Base-by-base conservation (phyloP, 1,140 invertebrate genomes). In the Venturia canescens region DNA sequence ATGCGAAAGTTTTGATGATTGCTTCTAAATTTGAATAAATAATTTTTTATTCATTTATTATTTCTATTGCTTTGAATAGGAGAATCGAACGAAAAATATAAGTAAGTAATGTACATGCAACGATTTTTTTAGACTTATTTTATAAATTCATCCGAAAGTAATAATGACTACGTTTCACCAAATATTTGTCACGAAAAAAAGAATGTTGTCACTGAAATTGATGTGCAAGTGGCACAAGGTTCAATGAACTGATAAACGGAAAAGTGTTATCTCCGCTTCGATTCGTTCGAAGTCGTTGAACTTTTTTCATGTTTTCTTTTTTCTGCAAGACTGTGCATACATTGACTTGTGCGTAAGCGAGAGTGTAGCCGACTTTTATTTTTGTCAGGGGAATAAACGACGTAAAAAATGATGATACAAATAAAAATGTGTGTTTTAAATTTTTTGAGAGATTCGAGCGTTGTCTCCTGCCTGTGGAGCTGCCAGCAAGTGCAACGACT, bases 381-480 rank as follows among this genome's bases (percentile, higher is more conserved):
- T 57, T 57, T 23, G 1, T 23, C 38, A 13, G 1, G 1, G 7
- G 13, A 44, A 44, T 13, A 13, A 1, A 44, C 11, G 38, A 44
- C 38, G 38, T 44, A 44, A 57, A 18, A n/a, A 57, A n/a, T 57
- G 1, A n/a, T 57, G n/a, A 21, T 21, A 21, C 21, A 57, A 9
- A 44, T 44, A 44, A 11, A 44, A 5, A 44, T 9, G 7, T 44
- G 38, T 44, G n/a, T 44, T 44, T 44, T 1, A 13, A 44, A 44
- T 9, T 44, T 44, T 44, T 44, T 3, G 11, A 44, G 7, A 44
- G 38, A 44, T 44, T 44, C 38, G 38, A 44, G 13, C 38, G 38
- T n/a, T 60, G 76, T 31, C 80, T 76, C 79, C 79, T 76, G 67
- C 57, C 57, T 74, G 80, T 76, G n/a, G 6, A 69, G 11, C n/a